Evolutionary conservation across 2,888 invertebrate species (phyloP), one percentile per base, ranked within the genome.

Genomic region (Hydrotaea cyrtoneurina): DNA sequence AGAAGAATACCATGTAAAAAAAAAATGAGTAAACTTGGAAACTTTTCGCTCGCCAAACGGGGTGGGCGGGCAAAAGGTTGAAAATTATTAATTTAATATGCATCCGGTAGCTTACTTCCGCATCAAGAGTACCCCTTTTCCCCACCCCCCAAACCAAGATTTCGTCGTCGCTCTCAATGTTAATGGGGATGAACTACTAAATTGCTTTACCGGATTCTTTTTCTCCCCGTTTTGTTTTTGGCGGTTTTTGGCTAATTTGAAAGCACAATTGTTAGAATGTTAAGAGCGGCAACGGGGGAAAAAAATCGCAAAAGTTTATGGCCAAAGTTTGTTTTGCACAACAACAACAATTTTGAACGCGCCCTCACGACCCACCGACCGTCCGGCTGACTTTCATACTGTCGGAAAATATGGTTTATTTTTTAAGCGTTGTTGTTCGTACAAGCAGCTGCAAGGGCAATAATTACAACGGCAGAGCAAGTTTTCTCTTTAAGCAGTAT

Each of bases 11-110:
- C 74, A 83, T 76, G 75, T 77, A 76, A 66, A 87, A 87, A 69
- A 64, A 39, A 39, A 39, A 39, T 8, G 39, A 7, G 69, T 77
- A 21, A 57, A 57, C 21, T 73, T 19, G 15, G 15, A 43, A 69
- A 46, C 57, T 43, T 55, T 64, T 53, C 19, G 26, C 39, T 46
- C n/a, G 3, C 21, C 0, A 39, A 36, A 19, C 75, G 10, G 19
- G 10, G 53, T 64, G 74, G 69, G 66, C 53, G 46, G 72, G 80
- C 69, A 76, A 86, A 76, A 85, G 77, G 75, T 78, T 80, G 64
- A 74, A 69, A 85, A 86, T 87, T 87, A 86, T 86, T 86, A 87
- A 87, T 86, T 86, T 87, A 86, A 87, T 86, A 86, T 82, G 86
- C 83, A 86, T 80, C 83, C 83, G 80, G 82, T 79, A 69, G 84